These are phyloP conservation scores for Harmothoe impar DNA, from an alignment of 2,888 invertebrate genomes.

Conservation along the genomic window DNA sequence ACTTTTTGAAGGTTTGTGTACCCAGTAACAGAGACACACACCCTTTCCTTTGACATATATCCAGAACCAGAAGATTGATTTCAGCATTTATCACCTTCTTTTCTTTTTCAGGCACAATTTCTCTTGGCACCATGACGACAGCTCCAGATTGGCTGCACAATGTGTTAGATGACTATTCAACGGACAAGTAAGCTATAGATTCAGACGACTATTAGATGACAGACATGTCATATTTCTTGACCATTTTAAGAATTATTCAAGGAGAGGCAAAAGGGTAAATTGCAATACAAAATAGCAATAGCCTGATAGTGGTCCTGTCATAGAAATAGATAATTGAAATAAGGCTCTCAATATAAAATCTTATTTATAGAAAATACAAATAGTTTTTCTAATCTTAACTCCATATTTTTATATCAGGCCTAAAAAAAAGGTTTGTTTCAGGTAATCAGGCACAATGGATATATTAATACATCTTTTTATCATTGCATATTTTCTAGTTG, in stretches of 20 bases:
- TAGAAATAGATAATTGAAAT: no score
- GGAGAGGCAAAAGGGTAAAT: no score
- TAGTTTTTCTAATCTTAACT: neutral
- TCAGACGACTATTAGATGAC: neutral
- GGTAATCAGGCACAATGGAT: no score
- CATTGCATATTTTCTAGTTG: neutral
- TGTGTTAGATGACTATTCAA: neutral
- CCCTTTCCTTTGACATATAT: no score
- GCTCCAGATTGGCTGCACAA: neutral
- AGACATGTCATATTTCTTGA: neutral
- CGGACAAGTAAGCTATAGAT: neutral
- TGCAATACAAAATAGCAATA: no score
- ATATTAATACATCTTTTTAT: neutral
- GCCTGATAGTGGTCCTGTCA: no score
- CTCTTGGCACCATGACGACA: neutral
- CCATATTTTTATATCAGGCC: neutral
- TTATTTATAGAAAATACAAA: neutral
- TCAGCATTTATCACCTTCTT: no score
- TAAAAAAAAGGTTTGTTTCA: no score
- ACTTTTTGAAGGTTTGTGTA: no score
- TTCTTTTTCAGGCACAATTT: neutral
- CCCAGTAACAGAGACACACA: no score
- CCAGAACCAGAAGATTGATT: no score
- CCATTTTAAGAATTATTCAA: neutral
- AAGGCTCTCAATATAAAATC: neutral